These are phyloP conservation scores for Euwallacea fornicatus DNA, from an alignment of 1,140 invertebrate species.

Conservation along the genomic window DNA sequence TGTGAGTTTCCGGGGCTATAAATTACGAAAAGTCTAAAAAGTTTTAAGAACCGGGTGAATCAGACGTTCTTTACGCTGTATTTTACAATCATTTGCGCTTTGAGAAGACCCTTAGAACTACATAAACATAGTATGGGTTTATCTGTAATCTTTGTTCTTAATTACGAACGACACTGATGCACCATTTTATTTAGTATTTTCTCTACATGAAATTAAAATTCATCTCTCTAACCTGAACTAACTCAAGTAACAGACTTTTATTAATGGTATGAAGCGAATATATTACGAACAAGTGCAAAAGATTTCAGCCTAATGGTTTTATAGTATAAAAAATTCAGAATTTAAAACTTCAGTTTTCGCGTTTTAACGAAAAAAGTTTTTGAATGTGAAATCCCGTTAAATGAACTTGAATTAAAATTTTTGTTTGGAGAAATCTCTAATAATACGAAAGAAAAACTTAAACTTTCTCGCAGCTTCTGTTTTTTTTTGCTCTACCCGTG, in stretches of 20 bases:
- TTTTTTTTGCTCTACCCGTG: too few species aligned
- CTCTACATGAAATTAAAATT: too few species aligned
- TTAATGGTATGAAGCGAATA: conserved; percentile 33
- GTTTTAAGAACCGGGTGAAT: conserved; percentile 34
- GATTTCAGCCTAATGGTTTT: conserved; percentile 29
- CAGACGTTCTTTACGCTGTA: conserved; percentile 26
- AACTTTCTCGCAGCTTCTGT: too few species aligned
- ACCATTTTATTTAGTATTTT: too few species aligned
- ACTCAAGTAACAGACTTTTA: conserved; percentile 28
- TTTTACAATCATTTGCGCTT: conserved; percentile 26
- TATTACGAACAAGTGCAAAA: conserved; percentile 26
- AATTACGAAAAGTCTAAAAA: conserved; percentile 34
- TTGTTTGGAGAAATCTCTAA: conserved; percentile 20
- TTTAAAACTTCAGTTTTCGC: conserved; percentile 22
- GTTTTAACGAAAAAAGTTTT: conserved; percentile 11
- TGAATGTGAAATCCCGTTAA: conserved; percentile 27
- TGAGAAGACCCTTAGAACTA: not conserved
- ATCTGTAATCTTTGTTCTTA: too few species aligned
- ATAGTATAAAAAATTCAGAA: conserved; percentile 19
- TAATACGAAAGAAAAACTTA: conserved; percentile 21
- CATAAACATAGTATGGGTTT: too few species aligned
- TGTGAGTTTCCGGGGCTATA: conserved; percentile 28
- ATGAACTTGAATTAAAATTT: conserved; percentile 31
- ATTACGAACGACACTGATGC: too few species aligned
- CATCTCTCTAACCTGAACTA: too few species aligned